These are phyloP conservation scores for Acrobasis suavella DNA, from an alignment of 2,888 invertebrate species.

Conservation along the genomic window DNA sequence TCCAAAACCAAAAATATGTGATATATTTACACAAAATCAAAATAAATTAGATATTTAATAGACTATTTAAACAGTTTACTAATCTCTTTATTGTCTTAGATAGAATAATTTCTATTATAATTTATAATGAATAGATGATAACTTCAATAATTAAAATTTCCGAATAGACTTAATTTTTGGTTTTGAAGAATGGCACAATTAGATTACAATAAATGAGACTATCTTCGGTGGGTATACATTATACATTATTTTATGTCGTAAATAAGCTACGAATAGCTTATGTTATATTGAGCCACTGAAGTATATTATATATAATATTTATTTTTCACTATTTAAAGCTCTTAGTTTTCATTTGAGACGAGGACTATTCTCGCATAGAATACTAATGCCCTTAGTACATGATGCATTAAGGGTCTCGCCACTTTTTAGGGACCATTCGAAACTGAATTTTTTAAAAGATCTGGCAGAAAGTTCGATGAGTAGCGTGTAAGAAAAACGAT, in stretches of 20 bases:
- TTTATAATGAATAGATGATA: slow-evolving; percentile 9
- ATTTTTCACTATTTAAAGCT: slow-evolving; percentile 82
- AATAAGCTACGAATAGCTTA: slow-evolving; percentile 78
- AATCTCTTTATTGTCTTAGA: slow-evolving; percentile 35
- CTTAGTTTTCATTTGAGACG: slow-evolving; percentile 79
- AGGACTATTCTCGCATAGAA: slow-evolving; percentile 69
- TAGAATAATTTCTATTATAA: slow-evolving; percentile 26
- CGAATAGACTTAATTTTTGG: slow-evolving; percentile 50
- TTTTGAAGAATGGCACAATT: slow-evolving; percentile 65
- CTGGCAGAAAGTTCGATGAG: no score
- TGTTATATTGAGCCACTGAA: slow-evolving; percentile 78
- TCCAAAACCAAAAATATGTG: slow-evolving; percentile 60
- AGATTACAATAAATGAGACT: slow-evolving; percentile 48
- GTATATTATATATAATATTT: slow-evolving; percentile 76
- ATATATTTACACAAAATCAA: slow-evolving; percentile 22
- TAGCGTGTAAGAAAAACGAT: no score
- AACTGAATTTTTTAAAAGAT: no score
- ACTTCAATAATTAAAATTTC: slow-evolving; percentile 24
- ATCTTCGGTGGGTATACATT: slow-evolving; percentile 63
- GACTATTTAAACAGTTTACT: slow-evolving; percentile 26
- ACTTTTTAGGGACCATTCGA: no score
- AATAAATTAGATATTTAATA: slow-evolving; percentile 9
- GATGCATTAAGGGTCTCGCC: slow-evolving; percentile 33
- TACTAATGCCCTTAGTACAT: slow-evolving; percentile 55
- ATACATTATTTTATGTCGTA: slow-evolving; percentile 64